phyloP scores from a whole-genome alignment of 1,140 invertebrate species.

The Platorchestia sp. region DNA sequence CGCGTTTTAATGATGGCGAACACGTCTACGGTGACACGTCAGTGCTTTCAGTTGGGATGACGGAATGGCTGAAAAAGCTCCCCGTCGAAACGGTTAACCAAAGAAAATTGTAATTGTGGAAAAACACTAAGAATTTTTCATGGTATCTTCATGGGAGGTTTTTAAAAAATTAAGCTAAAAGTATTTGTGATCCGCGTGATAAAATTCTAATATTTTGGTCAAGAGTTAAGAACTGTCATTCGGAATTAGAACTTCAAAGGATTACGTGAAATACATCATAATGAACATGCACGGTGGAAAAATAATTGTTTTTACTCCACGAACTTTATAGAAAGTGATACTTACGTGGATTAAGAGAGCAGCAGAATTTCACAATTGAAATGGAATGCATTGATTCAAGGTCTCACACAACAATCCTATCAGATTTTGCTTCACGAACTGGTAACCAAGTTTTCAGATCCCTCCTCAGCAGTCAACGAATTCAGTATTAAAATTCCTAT shows the following conservation, averaged over 20 bases:
- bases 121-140: not conserved
- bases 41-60: not conserved
- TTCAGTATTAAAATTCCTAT: too few species aligned
- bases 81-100: not conserved
- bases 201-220: not conserved
- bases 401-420: too few species aligned
- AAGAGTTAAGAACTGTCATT: not conserved
- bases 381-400: too few species aligned
- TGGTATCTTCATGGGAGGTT: not conserved
- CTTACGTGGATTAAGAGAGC: too few species aligned
- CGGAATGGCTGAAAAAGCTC: not conserved
- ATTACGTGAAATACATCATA: not conserved
- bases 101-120: not conserved
- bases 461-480: too few species aligned
- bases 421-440: too few species aligned
- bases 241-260: not conserved
- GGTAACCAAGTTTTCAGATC: too few species aligned
- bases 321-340: too few species aligned
- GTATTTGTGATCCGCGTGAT: not conserved
- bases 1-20: not conserved
- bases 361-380: too few species aligned
- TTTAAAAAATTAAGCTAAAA: not conserved
- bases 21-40: not conserved
- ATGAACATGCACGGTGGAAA: not conserved
- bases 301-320: not conserved